Evolutionary conservation across 2,888 invertebrate species (phyloP).

Genomic region (Ptychoptera contaminata): DNA sequence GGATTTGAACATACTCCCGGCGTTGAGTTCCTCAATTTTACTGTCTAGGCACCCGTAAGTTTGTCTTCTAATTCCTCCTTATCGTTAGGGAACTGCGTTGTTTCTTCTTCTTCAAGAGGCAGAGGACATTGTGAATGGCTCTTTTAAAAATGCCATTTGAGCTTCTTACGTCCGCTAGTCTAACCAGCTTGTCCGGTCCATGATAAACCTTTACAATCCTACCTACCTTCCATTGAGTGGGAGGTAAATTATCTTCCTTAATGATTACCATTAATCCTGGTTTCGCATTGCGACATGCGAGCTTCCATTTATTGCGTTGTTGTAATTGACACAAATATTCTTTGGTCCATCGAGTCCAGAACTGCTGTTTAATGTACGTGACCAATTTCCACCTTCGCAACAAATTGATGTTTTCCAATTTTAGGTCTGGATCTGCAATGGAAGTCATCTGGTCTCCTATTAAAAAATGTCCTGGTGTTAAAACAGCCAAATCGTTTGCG

Average conservation of each 20-base stretch:
- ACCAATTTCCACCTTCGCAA: not conserved
- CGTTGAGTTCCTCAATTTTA: no score
- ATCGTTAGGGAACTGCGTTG: no score
- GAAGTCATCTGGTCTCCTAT: not conserved
- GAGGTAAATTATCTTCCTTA: not conserved
- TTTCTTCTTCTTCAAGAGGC: no score
- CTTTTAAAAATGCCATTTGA: not conserved
- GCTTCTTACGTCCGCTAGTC: not conserved
- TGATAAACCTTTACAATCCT: not conserved
- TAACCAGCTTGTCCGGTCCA: not conserved
- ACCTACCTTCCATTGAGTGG: not conserved
- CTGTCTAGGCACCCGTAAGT: no score
- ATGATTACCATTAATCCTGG: not conserved
- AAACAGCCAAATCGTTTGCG: constrained; percentile 2
- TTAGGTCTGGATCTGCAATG: not conserved
- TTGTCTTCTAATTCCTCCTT: no score
- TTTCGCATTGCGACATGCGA: not conserved
- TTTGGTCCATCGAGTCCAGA: not conserved
- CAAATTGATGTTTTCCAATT: not conserved
- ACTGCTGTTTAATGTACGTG: not conserved
- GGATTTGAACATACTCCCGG: no score
- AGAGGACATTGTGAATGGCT: no score
- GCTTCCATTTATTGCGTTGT: not conserved
- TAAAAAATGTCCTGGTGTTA: constrained; percentile 8
- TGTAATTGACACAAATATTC: not conserved